Conservation (phyloP, 2,797 vertebrate genomes). For the Mus caroli region DNA sequence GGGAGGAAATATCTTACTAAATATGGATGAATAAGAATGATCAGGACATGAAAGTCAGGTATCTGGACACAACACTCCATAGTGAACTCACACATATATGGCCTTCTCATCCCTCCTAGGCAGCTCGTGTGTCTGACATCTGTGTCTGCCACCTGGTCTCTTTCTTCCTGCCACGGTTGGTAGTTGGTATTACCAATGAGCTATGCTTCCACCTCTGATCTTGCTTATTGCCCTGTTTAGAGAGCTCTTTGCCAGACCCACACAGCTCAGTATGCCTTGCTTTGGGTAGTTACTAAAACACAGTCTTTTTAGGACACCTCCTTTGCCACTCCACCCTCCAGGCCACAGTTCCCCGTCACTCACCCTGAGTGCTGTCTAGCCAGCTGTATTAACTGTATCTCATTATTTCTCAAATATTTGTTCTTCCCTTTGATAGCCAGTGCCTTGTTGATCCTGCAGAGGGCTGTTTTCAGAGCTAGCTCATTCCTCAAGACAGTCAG, state of each 20-base stretch:
- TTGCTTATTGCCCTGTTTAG: background rate
- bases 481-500: background rate
- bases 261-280: background rate
- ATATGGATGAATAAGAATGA: slow-evolving; percentile 8
- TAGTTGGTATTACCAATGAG: background rate
- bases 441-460: background rate
- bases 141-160: background rate
- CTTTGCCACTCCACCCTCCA: background rate
- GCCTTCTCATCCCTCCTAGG: background rate
- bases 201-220: background rate
- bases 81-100: background rate
- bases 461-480: background rate
- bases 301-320: background rate
- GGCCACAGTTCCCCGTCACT: background rate
- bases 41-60: background rate
- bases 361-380: background rate
- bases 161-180: background rate
- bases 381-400: background rate
- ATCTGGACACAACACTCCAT: background rate
- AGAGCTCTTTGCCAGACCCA: background rate
- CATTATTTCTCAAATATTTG: slow-evolving; percentile 30
- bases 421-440: background rate
- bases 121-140: background rate
- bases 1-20: slow-evolving; percentile 4
- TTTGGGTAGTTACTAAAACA: background rate